These are phyloP conservation scores for Drosophila saltans DNA, from an alignment of 1,140 invertebrate genomes.

Conservation along the genomic window DNA sequence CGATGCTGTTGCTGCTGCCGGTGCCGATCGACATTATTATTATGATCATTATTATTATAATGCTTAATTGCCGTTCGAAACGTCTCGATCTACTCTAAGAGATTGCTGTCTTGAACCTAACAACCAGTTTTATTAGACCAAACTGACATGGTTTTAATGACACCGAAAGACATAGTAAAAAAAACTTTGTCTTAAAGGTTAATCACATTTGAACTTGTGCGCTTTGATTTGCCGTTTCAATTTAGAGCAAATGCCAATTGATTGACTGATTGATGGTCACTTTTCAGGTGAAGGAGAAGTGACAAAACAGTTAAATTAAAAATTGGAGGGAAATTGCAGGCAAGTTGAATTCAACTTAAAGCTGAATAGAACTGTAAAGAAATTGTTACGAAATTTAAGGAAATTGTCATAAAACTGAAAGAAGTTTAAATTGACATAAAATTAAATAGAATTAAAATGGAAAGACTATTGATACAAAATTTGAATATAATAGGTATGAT, in stretches of 20 bases:
- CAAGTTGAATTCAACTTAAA: neutral
- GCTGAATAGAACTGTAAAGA: neutral
- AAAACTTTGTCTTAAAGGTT: conserved; percentile 56
- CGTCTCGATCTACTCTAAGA: conserved; percentile 43
- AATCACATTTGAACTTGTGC: conserved; percentile 75
- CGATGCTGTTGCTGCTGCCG: conserved; percentile 17
- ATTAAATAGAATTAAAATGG: too few species aligned
- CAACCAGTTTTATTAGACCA: conserved; percentile 56
- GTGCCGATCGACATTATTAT: conserved; percentile 9
- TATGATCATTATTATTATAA: conserved; percentile 25
- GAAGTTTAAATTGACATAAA: too few species aligned
- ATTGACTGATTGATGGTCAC: conserved; percentile 21
- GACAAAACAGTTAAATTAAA: neutral
- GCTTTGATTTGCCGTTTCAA: conserved; percentile 26
- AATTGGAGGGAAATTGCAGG: neutral
- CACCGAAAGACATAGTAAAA: conserved; percentile 42
- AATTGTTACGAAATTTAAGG: neutral
- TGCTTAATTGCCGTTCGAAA: conserved; percentile 47
- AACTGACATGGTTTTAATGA: conserved; percentile 75
- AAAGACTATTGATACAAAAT: too few species aligned
- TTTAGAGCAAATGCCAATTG: conserved; percentile 35
- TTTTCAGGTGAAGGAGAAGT: conserved; percentile 12
- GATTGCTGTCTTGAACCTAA: conserved; percentile 42
- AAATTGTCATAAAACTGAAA: neutral
- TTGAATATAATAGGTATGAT: too few species aligned